Conservation (phyloP, 2,113 vertebrate species). For the Columba janthina region DNA sequence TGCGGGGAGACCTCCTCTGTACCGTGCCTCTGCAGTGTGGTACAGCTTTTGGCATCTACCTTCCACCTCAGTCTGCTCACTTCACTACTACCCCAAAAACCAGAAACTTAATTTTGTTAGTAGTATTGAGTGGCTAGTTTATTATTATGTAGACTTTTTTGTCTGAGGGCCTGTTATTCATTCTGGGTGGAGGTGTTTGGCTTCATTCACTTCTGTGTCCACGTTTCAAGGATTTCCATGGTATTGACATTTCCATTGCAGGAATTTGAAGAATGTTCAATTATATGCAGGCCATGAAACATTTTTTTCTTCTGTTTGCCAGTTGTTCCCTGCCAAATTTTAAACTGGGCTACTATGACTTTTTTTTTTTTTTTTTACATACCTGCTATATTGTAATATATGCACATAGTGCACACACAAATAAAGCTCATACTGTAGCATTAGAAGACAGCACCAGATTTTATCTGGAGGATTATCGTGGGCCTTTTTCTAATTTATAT, state of each 20-base stretch:
- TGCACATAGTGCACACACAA: not conserved
- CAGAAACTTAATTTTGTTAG: not conserved
- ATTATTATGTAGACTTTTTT: conserved; percentile 24
- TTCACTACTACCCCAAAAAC: not conserved
- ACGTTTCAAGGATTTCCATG: conserved; percentile 65
- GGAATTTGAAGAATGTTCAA: conserved; percentile 69
- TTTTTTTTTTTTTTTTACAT: not conserved
- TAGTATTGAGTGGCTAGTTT: not conserved
- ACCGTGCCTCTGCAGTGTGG: not conserved
- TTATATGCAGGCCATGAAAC: conserved; percentile 58
- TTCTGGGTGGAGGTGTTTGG: conserved; percentile 60
- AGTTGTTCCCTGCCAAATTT: conserved; percentile 63
- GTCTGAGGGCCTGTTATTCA: not conserved
- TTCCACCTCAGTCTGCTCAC: not conserved
- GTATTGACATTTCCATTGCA: conserved; percentile 69
- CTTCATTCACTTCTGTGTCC: conserved; percentile 50
- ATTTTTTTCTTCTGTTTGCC: conserved; percentile 15
- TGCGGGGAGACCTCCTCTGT: not conserved
- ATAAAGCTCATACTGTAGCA: not conserved
- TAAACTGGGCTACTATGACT: conserved; percentile 44
- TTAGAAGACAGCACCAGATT: conserved; percentile 43
- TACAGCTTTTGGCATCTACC: not conserved
- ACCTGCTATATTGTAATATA: conserved; percentile 1
- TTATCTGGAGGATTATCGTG: conserved; percentile 50
- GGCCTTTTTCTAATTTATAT: conserved; percentile 59